Conservation (phyloP, 2,113 vertebrate species). For the Urocolius indicus region DNA sequence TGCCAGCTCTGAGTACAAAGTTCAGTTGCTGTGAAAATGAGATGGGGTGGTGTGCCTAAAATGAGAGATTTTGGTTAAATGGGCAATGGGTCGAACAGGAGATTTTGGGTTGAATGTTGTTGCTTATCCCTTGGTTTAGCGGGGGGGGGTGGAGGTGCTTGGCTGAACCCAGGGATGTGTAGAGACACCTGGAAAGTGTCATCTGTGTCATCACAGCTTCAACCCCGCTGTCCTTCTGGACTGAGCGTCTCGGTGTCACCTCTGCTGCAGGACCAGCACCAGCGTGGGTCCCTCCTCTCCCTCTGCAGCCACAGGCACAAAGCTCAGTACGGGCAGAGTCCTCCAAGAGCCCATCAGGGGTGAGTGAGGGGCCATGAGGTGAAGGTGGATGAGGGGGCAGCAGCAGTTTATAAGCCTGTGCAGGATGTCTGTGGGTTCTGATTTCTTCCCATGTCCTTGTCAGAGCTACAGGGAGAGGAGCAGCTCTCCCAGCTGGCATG, state of each 20-base stretch:
- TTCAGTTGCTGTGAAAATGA: background rate
- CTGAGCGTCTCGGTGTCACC: accelerated
- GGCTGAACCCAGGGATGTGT: accelerated
- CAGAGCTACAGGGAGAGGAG: background rate
- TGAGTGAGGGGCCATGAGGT: accelerated
- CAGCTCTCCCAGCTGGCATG: too few species aligned
- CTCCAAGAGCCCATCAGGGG: background rate
- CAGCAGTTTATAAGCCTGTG: too few species aligned
- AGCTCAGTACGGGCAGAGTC: accelerated
- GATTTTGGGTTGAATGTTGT: background rate
- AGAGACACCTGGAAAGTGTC: background rate
- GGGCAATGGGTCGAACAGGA: too few species aligned
- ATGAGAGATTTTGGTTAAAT: background rate
- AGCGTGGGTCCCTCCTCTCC: accelerated
- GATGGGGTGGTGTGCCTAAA: background rate
- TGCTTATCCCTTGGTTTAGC: too few species aligned
- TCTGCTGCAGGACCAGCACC: background rate
- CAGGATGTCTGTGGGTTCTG: background rate
- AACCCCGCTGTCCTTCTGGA: background rate
- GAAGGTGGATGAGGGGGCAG: background rate
- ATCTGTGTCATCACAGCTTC: background rate
- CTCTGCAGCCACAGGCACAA: background rate
- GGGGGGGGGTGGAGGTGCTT: background rate
- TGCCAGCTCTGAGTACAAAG: accelerated
- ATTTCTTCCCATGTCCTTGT: background rate